Conservation (phyloP, 2,797 vertebrate genomes). For the Sciaenops ocellatus region DNA sequence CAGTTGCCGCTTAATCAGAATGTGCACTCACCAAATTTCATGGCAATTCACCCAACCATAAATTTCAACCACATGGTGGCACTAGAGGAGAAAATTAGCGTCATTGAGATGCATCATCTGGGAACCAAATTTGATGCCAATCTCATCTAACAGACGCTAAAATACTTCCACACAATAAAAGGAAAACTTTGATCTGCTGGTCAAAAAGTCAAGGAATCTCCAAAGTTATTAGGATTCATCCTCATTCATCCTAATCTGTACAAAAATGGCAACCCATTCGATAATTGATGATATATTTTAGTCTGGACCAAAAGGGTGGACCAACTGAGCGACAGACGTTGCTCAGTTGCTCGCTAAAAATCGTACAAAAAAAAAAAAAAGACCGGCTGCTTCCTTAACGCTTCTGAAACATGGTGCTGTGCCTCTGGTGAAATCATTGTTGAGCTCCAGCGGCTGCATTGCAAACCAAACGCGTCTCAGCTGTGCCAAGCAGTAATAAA, state of each 20-base stretch:
- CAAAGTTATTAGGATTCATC: not conserved
- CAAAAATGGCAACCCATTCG: not conserved
- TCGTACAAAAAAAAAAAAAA: too few species aligned
- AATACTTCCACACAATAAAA: not conserved
- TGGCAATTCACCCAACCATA: not conserved
- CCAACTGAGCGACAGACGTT: not conserved
- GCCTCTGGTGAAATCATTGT: too few species aligned
- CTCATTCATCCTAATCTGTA: not conserved
- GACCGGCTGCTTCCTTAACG: too few species aligned
- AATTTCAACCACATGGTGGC: not conserved
- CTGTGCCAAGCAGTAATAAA: too few species aligned
- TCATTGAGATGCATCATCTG: not conserved
- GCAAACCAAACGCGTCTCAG: too few species aligned
- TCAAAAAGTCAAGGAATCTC: not conserved
- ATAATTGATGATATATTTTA: not conserved
- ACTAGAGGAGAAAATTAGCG: not conserved
- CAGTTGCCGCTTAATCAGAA: too few species aligned
- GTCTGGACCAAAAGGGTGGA: not conserved
- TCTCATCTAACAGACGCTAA: not conserved
- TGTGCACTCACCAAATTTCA: too few species aligned
- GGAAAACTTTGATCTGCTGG: not conserved
- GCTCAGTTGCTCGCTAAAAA: not conserved
- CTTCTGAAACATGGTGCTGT: too few species aligned
- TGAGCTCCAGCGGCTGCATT: too few species aligned
- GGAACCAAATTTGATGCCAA: not conserved